Evolutionary conservation across 1,140 invertebrate genomes (phyloP), one percentile per base, ranked within the genome.

Genomic region (Adoxophyes honmai): DNA sequence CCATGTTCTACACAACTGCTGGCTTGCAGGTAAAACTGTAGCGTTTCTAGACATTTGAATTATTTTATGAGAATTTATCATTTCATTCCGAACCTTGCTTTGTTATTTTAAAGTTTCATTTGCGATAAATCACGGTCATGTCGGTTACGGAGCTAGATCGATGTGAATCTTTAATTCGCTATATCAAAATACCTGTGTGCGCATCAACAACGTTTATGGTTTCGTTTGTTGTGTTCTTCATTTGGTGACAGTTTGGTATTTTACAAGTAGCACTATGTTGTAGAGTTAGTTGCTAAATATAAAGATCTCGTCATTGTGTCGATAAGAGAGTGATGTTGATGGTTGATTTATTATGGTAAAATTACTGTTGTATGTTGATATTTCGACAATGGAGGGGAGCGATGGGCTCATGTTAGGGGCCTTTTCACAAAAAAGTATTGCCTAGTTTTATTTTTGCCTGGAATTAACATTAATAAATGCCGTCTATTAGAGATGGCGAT

Each of bases 151-250:
- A 36, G n/a, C 28, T 10, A 18, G n/a, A 35, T 61, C 39, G 64
- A 54, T 66, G 70, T 72, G 77, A 21, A 78, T 86, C 68, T 61
- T 55, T 56, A 13, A 5, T 73, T 81, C 82, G 79, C 81, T 55
- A 86, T 38, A 86, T 53, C 52, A 61, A 28, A 4, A 28, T 9
- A 62, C 68, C 75, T 59, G 63, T 44, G 52, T 60, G 73, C 78
- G 75, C 79, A 78, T 34, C 75, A 69, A 67, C 66, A 58, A 61
- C 56, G 39, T 35, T 4, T 63, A 0, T 7, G 78, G 75, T n/a
- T 48, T 70, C 57, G 35, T 63, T 57, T 73, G 56, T 62, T 73
- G 71, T 68, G 79, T 78, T 84, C 58, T 67, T 64, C 57, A 53
- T 61, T 59, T 62, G 77, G 68, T 74, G 39, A 86, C 82, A 86